Evolutionary conservation across 2,888 invertebrate genomes (phyloP), one percentile per base, ranked within the genome.

Genomic region (Petrolisthes manimaculis): DNA sequence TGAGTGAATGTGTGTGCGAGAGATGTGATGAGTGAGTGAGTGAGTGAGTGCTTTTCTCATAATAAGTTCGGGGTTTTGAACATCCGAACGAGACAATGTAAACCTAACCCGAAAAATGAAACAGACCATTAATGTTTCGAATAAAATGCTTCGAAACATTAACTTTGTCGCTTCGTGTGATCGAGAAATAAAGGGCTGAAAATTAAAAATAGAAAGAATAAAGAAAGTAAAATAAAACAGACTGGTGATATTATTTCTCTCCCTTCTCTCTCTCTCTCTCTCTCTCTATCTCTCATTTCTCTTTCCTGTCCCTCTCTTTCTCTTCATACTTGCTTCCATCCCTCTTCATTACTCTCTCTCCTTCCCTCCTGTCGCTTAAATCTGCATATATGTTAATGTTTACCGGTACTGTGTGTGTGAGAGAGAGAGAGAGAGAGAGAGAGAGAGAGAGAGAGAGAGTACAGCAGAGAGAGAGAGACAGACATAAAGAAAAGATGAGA

Each of bases 371-470:
- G 61, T 18, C 61, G 18, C 61, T 61, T 18, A 61, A 18, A 61
- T 61, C 61, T 61, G 61, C 61, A 61, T 61, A 61, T 61, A 61
- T 61, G 61, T 61, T 61, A 61, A 61, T 61, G 9, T 18, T 12
- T 61, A 12, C 12, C 18, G 61, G 9, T 61, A 12, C 12, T 61
- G 61, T 61, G 75, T 61, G 61, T 61, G 61, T 61, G 61, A 74
- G 74, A 74, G 24, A 74, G 74, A 74, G 51, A 77, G 77, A 77
- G 37, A 77, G 77, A 77, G 9, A 77, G 37, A 37, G 37, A 24
- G 77, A 77, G 37, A 75, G 75, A 75, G 21, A 75, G 75, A 75
- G 21, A 75, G 75, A 75, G 75, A 75, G 74, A 74, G 75, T n/a
- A 24, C 14, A 24, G 21, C n/a, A 75, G 75, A 75, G 75, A 75